Base-by-base conservation (phyloP, 2,888 invertebrate genomes). In the Girardia tigrina region DNA sequence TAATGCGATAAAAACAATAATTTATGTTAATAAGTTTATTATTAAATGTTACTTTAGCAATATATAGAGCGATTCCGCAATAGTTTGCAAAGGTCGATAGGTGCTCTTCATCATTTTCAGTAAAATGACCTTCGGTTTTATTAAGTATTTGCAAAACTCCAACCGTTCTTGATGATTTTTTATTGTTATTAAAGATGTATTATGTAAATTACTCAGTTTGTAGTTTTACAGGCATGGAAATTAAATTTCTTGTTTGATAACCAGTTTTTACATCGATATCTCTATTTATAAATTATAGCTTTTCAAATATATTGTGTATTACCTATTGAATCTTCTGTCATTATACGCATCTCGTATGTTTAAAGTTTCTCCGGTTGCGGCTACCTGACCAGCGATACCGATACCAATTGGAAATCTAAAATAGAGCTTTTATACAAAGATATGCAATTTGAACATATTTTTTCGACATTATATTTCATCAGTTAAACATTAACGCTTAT, bases 131-230 rank as follows among this genome's bases (percentile, higher is more conserved):
- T 79, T 81, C 81, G 42, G 82, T 78, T 79, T 88, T 88, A 81
- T 88, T 88, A 16, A 91, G 90, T 91, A 91, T 91, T 85, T 92
- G 91, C 0, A 91, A 90, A 0, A 91, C 91, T 0, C 90, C 91
- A 77, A 91, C 91, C 8, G 91, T 88, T 78, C 86, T 87, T 80
- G 73, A 81, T 79, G 20, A n/a, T n/a, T n/a, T n/a, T n/a, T n/a
- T n/a, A n/a, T n/a, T n/a, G n/a, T n/a, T n/a, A n/a, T n/a, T n/a
- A n/a, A n/a, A n/a, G n/a, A n/a, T n/a, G n/a, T n/a, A n/a, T n/a
- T n/a, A n/a, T n/a, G 29, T 28, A 1, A 73, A 81, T 80, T 80
- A 86, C 86, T 86, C 87, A 36, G 89, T 89, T 77, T 90, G 86
- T 23, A 90, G 90, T 83, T 89, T 90, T 69, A 92, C 90, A 0